A percentile compares a stretch with the other conserved stretches of the same genome.
Conservation (phyloP, 2,113 vertebrate species). For the Scomber japonicus region DNA sequence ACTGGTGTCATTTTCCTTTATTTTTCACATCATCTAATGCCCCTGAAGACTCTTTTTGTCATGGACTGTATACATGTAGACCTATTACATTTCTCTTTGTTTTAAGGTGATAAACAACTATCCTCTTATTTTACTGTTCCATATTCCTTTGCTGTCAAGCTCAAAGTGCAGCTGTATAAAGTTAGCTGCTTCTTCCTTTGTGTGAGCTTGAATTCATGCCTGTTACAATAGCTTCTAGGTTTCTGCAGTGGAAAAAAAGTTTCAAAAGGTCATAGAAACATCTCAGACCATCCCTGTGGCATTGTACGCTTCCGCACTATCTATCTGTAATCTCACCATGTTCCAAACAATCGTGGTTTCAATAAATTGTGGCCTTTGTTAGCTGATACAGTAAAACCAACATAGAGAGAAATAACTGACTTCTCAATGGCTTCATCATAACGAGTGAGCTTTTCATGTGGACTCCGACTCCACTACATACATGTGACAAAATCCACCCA, state of each 20-base stretch:
- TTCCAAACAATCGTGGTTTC: not conserved
- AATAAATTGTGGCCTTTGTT: not conserved
- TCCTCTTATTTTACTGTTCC: not conserved
- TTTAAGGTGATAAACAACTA: not conserved
- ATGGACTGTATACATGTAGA: too few relatives aligned
- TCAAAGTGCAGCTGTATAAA: not conserved
- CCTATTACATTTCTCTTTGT: not conserved
- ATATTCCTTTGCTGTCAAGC: not conserved
- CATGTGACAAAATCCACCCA: not conserved
- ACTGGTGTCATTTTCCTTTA: not conserved
- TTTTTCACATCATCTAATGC: too few relatives aligned
- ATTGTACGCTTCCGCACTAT: not conserved
- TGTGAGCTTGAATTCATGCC: not conserved
- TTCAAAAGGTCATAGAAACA: constrained; percentile 31
- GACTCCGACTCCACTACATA: not conserved
- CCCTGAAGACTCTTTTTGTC: too few relatives aligned
- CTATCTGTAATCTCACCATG: constrained; percentile 8
- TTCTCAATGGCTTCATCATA: constrained; percentile 13
- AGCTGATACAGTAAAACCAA: not conserved
- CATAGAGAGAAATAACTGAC: not conserved
- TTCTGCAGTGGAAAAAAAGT: not conserved
- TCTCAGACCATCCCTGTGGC: constrained; percentile 30
- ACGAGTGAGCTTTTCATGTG: constrained; percentile 25
- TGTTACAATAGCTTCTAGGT: not conserved
- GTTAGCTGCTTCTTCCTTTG: not conserved